Evolutionary conservation across 2,888 invertebrate genomes (phyloP).

Genomic region (Malachius bipustulatus): DNA sequence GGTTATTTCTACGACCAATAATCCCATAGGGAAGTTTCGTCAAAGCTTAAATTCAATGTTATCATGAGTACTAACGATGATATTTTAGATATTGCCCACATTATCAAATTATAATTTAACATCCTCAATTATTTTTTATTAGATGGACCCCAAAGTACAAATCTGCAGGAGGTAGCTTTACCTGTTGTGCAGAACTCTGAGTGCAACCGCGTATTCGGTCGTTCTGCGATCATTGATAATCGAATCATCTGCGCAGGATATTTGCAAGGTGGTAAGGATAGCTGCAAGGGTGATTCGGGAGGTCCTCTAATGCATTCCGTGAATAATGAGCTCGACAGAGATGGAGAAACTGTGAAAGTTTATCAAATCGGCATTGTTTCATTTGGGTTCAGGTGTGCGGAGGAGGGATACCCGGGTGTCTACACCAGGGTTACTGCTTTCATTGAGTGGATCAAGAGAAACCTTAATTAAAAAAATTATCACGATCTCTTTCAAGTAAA

Average conservation of each 20-base stretch:
- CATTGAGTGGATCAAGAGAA: conserved; percentile 47
- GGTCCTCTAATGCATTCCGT: conserved; percentile 57
- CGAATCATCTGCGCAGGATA: conserved; percentile 60
- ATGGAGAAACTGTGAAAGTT: conserved; percentile 26
- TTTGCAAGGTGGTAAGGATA: conserved; percentile 52
- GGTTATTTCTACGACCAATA: too few species aligned
- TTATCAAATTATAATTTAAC: too few species aligned
- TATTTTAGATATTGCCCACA: too few species aligned
- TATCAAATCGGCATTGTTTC: conserved; percentile 58
- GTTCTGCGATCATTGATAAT: conserved; percentile 47
- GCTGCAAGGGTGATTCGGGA: conserved; percentile 73
- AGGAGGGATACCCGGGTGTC: conserved; percentile 50
- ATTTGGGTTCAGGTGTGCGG: conserved; percentile 53
- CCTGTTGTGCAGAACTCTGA: conserved; percentile 51
- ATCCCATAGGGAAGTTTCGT: too few species aligned
- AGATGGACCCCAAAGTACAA: conserved; percentile 57
- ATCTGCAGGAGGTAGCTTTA: conserved; percentile 56
- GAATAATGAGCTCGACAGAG: conserved; percentile 8
- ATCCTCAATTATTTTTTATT: conserved; percentile 17
- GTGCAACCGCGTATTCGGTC: conserved; percentile 47
- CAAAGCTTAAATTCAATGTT: too few species aligned
- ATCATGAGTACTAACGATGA: too few species aligned
- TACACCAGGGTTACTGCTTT: conserved; percentile 50
- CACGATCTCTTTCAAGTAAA: too few species aligned
- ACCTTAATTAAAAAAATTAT: conserved; percentile 22